Evolutionary conservation across 2,797 vertebrate genomes (phyloP), one percentile per base, ranked within the genome.

Genomic region (Tiaroga cobitis): DNA sequence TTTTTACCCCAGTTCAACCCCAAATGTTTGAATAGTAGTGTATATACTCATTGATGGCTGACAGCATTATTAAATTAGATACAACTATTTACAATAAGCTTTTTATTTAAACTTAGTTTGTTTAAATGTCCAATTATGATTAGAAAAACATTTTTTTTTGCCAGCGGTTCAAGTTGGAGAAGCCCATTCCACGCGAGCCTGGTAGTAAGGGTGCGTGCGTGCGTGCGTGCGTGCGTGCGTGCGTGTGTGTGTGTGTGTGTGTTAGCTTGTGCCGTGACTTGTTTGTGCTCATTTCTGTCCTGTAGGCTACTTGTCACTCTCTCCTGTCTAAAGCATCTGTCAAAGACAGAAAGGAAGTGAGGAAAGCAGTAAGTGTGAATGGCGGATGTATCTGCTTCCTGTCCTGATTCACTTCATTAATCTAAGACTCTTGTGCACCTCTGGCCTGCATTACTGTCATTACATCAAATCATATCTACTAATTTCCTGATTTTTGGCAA

Each of bases 281-380:
- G 96, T 97, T 97, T 99, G 96, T 99, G 96, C 97, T 97, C 97
- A 98, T 99, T 96, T 99, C 96, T 99, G 96, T 98, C 96, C 97
- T 99, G 96, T 99, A 99, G 97, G 98, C 98, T 96, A 99, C 98
- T 98, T 99, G 98, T 96, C 97, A 99, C 96, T 99, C 97, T 97
- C 98, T 99, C 95, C 97, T 98, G 97, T 98, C 96, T 98, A 99
- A 99, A 97, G 97, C 98, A 95, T 97, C 97, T 96, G 96, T 98
- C 95, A 99, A 99, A 97, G 97, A 99, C 96, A 99, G 98, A 99
- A 98, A 98, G 97, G 98, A 99, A 98, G 98, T 96, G 97, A 99
- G 98, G 99, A 99, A 98, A 99, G 95, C 98, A 97, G 98, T 99
- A 99, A 99, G 97, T 99, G 96, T 76, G 95, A 96, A 83, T 76